These are phyloP conservation scores for Cerceris ruficornis DNA, from an alignment of 2,888 invertebrate genomes.

Conservation along the genomic window DNA sequence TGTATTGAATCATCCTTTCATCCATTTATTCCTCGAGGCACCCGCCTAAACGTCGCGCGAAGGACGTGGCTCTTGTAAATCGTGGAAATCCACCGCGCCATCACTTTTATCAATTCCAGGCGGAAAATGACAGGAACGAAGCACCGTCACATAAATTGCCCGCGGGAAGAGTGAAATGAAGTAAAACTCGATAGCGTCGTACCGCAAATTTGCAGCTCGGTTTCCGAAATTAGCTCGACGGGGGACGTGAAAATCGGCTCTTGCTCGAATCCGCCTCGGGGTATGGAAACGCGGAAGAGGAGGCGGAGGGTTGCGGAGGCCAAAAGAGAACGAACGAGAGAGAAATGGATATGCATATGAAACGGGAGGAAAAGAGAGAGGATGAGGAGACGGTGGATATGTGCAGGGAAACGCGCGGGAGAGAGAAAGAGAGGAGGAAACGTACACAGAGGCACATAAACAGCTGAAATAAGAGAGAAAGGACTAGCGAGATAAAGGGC, in stretches of 20 bases:
- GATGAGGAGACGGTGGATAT: background rate
- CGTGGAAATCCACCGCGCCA: slow-evolving; percentile 3
- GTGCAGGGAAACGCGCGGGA: background rate
- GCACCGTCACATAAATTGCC: slow-evolving; percentile 46
- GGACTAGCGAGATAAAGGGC: background rate
- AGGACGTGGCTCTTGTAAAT: background rate
- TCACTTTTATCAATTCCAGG: slow-evolving; percentile 30
- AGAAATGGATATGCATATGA: background rate
- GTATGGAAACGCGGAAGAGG: slow-evolving; percentile 38
- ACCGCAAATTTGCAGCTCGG: slow-evolving; percentile 66
- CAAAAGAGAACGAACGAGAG: background rate
- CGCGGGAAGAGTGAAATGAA: slow-evolving; percentile 53
- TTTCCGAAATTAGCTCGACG: slow-evolving; percentile 65
- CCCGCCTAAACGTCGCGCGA: background rate
- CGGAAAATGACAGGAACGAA: slow-evolving; percentile 35
- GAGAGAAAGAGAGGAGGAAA: background rate
- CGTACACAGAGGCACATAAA: background rate
- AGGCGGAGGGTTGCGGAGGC: slow-evolving; percentile 2
- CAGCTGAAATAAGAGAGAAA: background rate
- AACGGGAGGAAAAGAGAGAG: background rate
- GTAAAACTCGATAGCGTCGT: slow-evolving; percentile 67
- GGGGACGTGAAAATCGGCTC: slow-evolving; percentile 64
- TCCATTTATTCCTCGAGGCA: slow-evolving; percentile 1
- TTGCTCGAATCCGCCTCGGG: slow-evolving; percentile 52
- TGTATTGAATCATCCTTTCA: background rate